These are phyloP conservation scores for Lineus longissimus DNA, from an alignment of 1,140 invertebrate genomes.

Conservation along the genomic window DNA sequence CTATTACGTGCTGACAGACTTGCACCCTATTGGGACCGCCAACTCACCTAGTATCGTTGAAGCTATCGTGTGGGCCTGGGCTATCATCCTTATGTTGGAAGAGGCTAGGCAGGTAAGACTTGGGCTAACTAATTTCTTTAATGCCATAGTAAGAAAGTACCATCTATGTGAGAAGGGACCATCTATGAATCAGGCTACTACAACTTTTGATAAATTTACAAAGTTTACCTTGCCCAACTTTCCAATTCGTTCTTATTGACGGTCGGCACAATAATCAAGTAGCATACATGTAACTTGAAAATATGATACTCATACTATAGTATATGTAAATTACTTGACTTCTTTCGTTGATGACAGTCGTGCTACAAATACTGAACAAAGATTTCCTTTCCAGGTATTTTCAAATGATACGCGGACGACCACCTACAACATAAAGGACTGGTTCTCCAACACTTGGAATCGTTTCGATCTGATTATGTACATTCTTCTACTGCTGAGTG, in stretches of 20 bases:
- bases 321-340: too few relatives aligned
- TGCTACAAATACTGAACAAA: too few relatives aligned
- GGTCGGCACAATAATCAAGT: too few relatives aligned
- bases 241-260: too few relatives aligned
- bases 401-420: slow-evolving; percentile 26
- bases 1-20: slow-evolving; percentile 43
- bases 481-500: slow-evolving; percentile 36
- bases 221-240: too few relatives aligned
- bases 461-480: slow-evolving; percentile 36
- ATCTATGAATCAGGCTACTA: too few relatives aligned
- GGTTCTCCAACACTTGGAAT: slow-evolving; percentile 19
- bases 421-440: background rate
- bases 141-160: background rate
- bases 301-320: too few relatives aligned
- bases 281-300: too few relatives aligned
- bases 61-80: slow-evolving; percentile 35
- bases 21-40: slow-evolving; percentile 19
- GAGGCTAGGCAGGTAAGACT: slow-evolving; percentile 38
- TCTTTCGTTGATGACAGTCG: too few relatives aligned
- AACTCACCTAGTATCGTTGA: slow-evolving; percentile 28
- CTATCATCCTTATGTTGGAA: slow-evolving; percentile 35
- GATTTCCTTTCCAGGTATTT: slow-evolving; percentile 25
- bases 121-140: background rate
- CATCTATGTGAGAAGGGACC: background rate
- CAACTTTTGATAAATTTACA: too few relatives aligned